These are phyloP conservation scores for Saxidomus purpurata DNA, from an alignment of 1,140 invertebrate species.

Conservation along the genomic window DNA sequence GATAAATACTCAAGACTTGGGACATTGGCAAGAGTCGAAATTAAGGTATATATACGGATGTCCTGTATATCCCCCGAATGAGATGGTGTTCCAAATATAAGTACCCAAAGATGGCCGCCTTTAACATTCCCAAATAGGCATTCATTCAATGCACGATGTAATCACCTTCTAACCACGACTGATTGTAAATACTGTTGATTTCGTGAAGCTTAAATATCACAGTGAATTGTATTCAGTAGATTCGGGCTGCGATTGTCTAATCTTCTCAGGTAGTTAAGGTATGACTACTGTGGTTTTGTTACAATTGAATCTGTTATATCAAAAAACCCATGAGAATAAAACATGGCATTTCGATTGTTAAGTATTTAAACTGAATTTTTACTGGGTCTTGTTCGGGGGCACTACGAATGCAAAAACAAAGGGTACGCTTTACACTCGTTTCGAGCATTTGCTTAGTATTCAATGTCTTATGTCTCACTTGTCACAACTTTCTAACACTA, in stretches of 20 bases:
- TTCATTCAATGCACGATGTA: slow-evolving; percentile 60
- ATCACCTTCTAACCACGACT: slow-evolving; percentile 25
- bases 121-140: slow-evolving; percentile 26
- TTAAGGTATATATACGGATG: slow-evolving; percentile 71
- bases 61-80: slow-evolving; percentile 49
- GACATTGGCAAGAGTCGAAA: slow-evolving; percentile 74
- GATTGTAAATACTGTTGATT: slow-evolving; percentile 32
- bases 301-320: neutral
- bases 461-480: slow-evolving; percentile 34
- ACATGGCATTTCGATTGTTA: slow-evolving; percentile 51
- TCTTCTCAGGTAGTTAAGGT: neutral
- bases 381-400: slow-evolving; percentile 55
- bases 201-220: neutral
- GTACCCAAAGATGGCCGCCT: slow-evolving; percentile 55
- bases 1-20: slow-evolving; percentile 64
- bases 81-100: neutral
- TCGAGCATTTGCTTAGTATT: slow-evolving; percentile 32
- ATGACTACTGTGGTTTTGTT: neutral
- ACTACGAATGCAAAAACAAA: slow-evolving; percentile 58
- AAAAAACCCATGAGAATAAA: slow-evolving; percentile 65
- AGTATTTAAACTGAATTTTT: neutral
- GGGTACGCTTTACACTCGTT: neutral
- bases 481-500: slow-evolving; percentile 48
- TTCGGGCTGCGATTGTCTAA: neutral
- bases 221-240: neutral